phyloP scores from a whole-genome alignment of 2,797 vertebrate species.

The Sphenodon punctatus region DNA sequence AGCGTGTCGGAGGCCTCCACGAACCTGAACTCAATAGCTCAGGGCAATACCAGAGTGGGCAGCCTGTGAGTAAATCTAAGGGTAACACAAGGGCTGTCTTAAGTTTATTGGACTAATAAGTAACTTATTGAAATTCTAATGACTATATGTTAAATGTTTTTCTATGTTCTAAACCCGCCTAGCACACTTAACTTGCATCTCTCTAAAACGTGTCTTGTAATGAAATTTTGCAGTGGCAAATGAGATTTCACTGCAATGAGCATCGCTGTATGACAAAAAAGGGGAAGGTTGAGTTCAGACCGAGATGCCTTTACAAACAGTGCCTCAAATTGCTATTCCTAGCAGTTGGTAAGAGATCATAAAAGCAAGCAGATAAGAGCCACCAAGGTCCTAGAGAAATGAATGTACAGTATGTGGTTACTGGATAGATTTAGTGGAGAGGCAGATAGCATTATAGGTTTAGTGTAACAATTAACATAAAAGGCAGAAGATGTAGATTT shows the following conservation, averaged over 20 bases:
- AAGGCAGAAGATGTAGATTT: conserved; percentile 64
- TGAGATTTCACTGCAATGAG: conserved; percentile 56
- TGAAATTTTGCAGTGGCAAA: conserved; percentile 54
- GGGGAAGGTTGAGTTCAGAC: conserved; percentile 48
- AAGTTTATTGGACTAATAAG: conserved; percentile 32
- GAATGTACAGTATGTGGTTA: conserved; percentile 63
- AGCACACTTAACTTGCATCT: conserved; percentile 27
- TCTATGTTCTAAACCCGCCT: conserved; percentile 16
- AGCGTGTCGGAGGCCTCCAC: background rate
- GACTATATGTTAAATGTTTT: conserved; percentile 38
- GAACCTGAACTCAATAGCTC: conserved; percentile 18
- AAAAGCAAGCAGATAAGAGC: conserved; percentile 70
- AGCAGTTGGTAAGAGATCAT: conserved; percentile 69
- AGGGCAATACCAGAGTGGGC: background rate
- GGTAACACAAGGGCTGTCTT: background rate
- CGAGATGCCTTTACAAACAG: conserved; percentile 69
- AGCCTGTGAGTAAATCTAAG: conserved; percentile 21
- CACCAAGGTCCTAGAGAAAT: conserved; percentile 68
- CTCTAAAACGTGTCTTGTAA: conserved; percentile 51
- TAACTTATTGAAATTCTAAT: conserved; percentile 61
- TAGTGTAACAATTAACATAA: conserved; percentile 59
- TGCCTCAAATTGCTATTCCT: conserved; percentile 71
- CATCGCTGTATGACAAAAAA: conserved; percentile 44
- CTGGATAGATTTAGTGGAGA: conserved; percentile 63
- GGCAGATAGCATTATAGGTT: conserved; percentile 23